phyloP scores from a whole-genome alignment of 2,113 vertebrate species.

The Hemichromis elongatus region DNA sequence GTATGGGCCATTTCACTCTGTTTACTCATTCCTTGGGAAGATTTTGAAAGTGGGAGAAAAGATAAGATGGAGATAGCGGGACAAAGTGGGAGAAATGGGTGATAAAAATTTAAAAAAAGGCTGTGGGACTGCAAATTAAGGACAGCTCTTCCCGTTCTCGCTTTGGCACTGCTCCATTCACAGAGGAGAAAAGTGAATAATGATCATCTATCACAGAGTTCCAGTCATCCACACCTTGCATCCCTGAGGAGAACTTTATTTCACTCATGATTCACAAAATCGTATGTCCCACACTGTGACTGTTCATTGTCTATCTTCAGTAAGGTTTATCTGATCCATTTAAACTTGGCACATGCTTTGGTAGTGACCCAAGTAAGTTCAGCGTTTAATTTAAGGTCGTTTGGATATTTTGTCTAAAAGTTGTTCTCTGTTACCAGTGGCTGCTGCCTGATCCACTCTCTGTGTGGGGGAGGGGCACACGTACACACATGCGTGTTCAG shows the following conservation, averaged over 20 bases:
- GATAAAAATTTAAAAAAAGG: not conserved
- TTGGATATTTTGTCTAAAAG: not conserved
- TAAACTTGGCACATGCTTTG: not conserved
- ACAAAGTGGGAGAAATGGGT: conserved; percentile 14
- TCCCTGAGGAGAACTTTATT: conserved; percentile 1
- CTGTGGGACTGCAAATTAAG: conserved; percentile 9
- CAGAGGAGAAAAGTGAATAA: conserved; percentile 32
- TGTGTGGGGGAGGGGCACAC: not conserved
- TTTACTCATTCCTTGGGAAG: conserved; percentile 4
- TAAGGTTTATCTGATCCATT: not conserved
- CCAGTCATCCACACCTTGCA: conserved; percentile 24
- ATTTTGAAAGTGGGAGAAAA: not conserved
- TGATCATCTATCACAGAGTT: conserved; percentile 38
- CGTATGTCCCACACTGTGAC: fast-evolving
- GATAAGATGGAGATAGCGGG: not conserved
- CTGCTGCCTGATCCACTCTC: not conserved
- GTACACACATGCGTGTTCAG: not conserved
- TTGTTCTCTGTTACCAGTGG: not conserved
- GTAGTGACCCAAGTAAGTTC: not conserved
- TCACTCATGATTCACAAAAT: not conserved
- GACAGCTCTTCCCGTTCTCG: not conserved
- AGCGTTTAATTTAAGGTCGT: not conserved
- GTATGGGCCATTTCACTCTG: not conserved
- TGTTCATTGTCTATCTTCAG: not conserved
- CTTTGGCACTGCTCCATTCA: conserved; percentile 22